A percentile compares a stretch with the other conserved stretches of the same genome.
phyloP scores from a whole-genome alignment of 2,888 invertebrate genomes.

The Ectemnius continuus region DNA sequence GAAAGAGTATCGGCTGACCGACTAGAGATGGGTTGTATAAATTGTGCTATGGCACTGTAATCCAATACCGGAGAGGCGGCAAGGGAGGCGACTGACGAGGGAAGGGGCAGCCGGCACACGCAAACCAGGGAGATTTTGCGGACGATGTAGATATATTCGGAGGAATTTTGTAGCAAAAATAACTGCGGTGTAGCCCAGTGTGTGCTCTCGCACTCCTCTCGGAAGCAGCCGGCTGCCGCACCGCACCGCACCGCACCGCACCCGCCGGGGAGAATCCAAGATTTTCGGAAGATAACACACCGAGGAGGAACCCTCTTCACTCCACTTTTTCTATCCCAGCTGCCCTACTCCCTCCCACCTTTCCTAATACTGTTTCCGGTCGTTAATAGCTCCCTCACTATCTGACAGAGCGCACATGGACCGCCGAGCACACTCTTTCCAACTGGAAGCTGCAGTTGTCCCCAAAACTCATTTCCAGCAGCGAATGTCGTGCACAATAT shows the following conservation, averaged over 20 bases:
- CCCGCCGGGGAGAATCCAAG: constrained; percentile 59
- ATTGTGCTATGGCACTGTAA: constrained; percentile 46
- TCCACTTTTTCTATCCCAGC: constrained; percentile 29
- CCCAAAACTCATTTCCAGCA: too few relatives aligned
- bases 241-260: too few relatives aligned
- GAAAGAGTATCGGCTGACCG: too few relatives aligned
- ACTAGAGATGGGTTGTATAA: constrained; percentile 57
- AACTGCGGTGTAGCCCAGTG: constrained; percentile 66
- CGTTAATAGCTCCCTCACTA: constrained; percentile 13
- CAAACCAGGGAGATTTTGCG: constrained; percentile 67
- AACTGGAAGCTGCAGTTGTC: too few relatives aligned
- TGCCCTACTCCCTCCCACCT: constrained; percentile 27
- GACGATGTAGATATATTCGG: constrained; percentile 73
- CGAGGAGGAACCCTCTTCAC: neutral
- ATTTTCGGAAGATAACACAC: constrained; percentile 47
- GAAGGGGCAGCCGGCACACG: neutral
- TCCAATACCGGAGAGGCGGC: constrained; percentile 46
- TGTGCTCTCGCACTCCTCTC: constrained; percentile 43
- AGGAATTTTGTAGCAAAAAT: constrained; percentile 76
- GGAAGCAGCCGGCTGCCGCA: constrained; percentile 28
- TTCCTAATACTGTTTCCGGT: constrained; percentile 40
- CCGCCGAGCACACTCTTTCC: too few relatives aligned
- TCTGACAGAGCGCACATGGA: too few relatives aligned
- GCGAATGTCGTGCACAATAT: too few relatives aligned
- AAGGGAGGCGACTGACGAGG: constrained; percentile 42